Evolutionary conservation across 2,113 vertebrate genomes (phyloP).

Genomic region (Parotia lawesii): DNA sequence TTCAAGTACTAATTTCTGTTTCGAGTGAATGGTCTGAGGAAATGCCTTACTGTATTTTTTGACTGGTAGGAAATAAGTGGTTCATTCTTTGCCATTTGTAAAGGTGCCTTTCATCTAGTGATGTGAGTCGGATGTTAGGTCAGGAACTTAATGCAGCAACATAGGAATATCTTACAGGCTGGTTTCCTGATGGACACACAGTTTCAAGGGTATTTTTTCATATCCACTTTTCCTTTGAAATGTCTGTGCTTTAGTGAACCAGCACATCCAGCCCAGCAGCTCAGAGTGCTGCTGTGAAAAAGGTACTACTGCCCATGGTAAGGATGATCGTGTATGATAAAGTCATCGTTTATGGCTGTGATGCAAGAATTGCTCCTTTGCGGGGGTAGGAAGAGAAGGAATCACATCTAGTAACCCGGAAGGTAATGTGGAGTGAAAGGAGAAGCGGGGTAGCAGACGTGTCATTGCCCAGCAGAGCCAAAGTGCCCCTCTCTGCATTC

Average conservation of each 20-base stretch:
- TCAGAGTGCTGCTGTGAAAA: slow-evolving; percentile 1
- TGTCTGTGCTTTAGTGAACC: not conserved
- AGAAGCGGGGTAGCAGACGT: not conserved
- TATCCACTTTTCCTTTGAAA: slow-evolving; percentile 14
- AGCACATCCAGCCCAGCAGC: not conserved
- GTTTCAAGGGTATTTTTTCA: not conserved
- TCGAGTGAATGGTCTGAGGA: not conserved
- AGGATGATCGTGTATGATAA: not conserved
- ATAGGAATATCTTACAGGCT: not conserved
- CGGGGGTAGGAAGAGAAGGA: not conserved
- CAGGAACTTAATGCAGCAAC: not conserved
- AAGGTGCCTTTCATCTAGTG: not conserved
- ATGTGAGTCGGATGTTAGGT: not conserved
- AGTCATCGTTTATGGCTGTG: not conserved
- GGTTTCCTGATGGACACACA: not conserved
- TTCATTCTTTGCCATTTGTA: not conserved
- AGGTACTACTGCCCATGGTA: not conserved
- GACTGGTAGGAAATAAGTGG: not conserved
- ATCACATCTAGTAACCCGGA: not conserved
- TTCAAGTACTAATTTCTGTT: not conserved
- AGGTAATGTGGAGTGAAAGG: not conserved
- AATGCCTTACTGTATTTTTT: not conserved
- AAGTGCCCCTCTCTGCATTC: not conserved
- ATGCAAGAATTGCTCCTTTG: not conserved
- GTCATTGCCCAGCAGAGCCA: not conserved